Base-by-base conservation (phyloP, 2,797 vertebrate genomes). In the Gymnothorax javanicus region DNA sequence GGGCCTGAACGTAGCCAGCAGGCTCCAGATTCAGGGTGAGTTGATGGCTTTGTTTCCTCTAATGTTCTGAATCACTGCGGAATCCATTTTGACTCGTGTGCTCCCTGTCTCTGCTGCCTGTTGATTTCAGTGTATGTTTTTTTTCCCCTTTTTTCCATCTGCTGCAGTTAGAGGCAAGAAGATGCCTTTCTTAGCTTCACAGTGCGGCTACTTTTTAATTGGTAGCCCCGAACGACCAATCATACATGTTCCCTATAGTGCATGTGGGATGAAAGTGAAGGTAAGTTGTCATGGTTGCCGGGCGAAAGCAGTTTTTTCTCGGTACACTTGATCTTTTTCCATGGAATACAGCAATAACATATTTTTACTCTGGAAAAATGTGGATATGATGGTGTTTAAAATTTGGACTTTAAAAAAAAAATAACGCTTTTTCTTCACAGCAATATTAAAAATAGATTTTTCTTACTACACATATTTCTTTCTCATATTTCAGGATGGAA, bases 121-220 rank as follows among this genome's bases (percentile, higher is more conserved):
- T 11, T 81, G 25, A 17, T 67, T 50, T 59, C 62, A 23, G 57
- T 43, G 9, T 73, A 6, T 81, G 23, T 71, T 7, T 27, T 11
- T 56, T 89, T 27, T 67, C 82, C 87, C 87, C 4, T 6, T 67
- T 2, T 69, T 9, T 12, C 25, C 56, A 84, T 7, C 81, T 2
- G 5, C 86, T 23, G 43, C 89, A 96, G 96, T 94, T 84, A 91
- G 92, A 25, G 93, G 91, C 71, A 60, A 54, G 2, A 91, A 90
- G 92, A 56, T 85, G 87, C 93, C 93, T 0, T 93, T 96, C 88
- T 87, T 95, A 5, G 95, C 94, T n/a, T 89, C 87, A 0, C 86
- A 90, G 0, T 97, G 95, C 90, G 95, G 94, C 0, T 87, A 90
- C 88, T 89, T 23, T 23, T 11, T 92, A 0, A 54, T 87, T 9